These are phyloP conservation scores for Caenorhabditis plicata DNA, from an alignment of 2,888 invertebrate species.

Conservation along the genomic window DNA sequence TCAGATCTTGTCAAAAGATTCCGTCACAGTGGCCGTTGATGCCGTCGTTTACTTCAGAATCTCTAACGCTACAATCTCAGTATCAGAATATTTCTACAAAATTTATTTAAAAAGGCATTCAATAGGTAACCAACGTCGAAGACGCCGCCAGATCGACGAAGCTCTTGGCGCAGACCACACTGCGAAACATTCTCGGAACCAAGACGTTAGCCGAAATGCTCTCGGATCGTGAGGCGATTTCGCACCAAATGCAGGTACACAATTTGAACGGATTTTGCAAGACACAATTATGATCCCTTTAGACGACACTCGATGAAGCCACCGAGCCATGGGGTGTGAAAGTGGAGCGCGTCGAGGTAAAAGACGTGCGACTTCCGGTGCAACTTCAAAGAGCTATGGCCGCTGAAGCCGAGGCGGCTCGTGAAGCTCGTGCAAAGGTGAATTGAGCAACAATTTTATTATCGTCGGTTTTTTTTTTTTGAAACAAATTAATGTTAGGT, in stretches of 20 bases:
- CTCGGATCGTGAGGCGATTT: slow-evolving; percentile 90
- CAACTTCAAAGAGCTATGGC: slow-evolving; percentile 93
- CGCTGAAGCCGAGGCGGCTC: slow-evolving; percentile 88
- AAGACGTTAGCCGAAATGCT: slow-evolving; percentile 92
- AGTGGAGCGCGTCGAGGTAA: slow-evolving; percentile 66
- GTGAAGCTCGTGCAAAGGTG: slow-evolving; percentile 74
- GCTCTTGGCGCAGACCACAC: slow-evolving; percentile 68
- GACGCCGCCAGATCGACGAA: slow-evolving; percentile 67
- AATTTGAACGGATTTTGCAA: not conserved
- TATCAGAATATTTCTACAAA: not conserved
- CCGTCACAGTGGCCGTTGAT: slow-evolving; percentile 94
- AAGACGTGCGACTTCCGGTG: slow-evolving; percentile 84
- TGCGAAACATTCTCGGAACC: slow-evolving; percentile 70
- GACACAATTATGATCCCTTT: slow-evolving; percentile 2
- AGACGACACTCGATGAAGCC: slow-evolving; percentile 68
- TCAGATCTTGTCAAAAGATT: slow-evolving; percentile 73
- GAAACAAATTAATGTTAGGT: slow-evolving; percentile 7
- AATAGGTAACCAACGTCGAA: slow-evolving; percentile 69
- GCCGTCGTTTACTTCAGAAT: slow-evolving; percentile 76
- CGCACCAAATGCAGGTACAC: slow-evolving; percentile 67
- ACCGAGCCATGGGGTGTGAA: slow-evolving; percentile 70
- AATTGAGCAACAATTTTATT: not conserved
- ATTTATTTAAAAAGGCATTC: not conserved
- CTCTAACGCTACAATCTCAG: slow-evolving; percentile 89
- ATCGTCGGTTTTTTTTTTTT: not conserved